phyloP scores from a whole-genome alignment of 2,888 invertebrate genomes.

The Phaedon cochleariae region DNA sequence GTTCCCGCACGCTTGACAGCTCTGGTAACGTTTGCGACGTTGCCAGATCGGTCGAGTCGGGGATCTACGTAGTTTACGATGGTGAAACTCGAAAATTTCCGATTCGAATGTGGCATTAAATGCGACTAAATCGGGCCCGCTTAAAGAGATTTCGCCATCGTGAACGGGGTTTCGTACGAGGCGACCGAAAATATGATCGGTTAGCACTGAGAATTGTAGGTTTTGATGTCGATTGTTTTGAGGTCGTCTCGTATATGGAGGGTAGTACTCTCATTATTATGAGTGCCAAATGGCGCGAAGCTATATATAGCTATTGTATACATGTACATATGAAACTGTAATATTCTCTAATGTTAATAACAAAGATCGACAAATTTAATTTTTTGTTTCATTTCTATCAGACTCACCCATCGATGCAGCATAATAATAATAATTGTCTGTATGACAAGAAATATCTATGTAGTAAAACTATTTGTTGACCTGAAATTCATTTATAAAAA shows the following conservation, averaged over 20 bases:
- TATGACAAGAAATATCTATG: too few relatives aligned
- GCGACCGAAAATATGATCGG: conserved; percentile 15
- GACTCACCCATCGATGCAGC: not conserved
- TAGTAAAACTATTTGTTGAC: too few relatives aligned
- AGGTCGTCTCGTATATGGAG: conserved; percentile 34
- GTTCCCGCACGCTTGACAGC: not conserved
- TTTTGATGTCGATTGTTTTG: conserved; percentile 11
- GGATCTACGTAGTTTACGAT: conserved; percentile 44
- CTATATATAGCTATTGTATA: conserved; percentile 56
- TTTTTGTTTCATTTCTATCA: conserved; percentile 43
- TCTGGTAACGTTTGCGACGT: conserved; percentile 11
- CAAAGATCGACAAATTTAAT: conserved; percentile 51
- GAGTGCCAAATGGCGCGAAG: conserved; percentile 57
- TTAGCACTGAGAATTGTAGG: conserved; percentile 17
- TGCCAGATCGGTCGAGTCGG: conserved; percentile 28
- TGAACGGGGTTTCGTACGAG: conserved; percentile 26
- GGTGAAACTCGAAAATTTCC: conserved; percentile 32
- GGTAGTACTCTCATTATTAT: conserved; percentile 51
- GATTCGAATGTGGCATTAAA: conserved; percentile 34
- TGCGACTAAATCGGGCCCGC: conserved; percentile 21
- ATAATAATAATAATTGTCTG: too few relatives aligned
- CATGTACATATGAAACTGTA: conserved; percentile 60
- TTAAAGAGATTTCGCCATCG: conserved; percentile 30
- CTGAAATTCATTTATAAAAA: too few relatives aligned
- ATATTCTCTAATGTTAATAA: conserved; percentile 61